Evolutionary conservation across 2,113 vertebrate genomes (phyloP), one percentile per base, ranked within the genome.

Genomic region (Brachionichthys hirsutus): DNA sequence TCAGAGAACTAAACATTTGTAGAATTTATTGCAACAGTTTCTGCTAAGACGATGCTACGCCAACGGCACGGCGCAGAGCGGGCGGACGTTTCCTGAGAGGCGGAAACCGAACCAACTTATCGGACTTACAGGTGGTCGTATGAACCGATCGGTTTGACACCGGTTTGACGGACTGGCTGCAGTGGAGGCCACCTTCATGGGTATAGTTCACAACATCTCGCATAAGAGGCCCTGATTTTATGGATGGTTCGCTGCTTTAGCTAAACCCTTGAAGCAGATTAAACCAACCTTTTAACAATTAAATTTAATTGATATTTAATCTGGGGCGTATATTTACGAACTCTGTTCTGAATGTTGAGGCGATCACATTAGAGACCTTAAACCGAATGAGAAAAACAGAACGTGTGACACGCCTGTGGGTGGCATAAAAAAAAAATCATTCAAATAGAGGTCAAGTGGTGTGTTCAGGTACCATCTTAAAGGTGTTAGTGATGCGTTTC

Each of bases 41-140:
- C 48, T 61, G 59, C 45, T 49, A 36, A 50, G 76, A 79, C 47
- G 16, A 62, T 43, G 52, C 67, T 43, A 51, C 50, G 62, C 54
- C 54, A 36, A 58, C 47, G 69, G 30, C n/a, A n/a, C n/a, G n/a
- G n/a, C n/a, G n/a, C n/a, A n/a, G 63, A 64, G 50, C 12, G 62
- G 43, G 52, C n/a, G 38, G 46, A 54, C 47, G 54, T 62, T 79
- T 42, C 38, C 40, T 63, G 48, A 67, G 17, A 24, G 38, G 54
- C 67, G 16, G 36, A 47, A 60, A 19, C 45, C 49, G 18, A 51
- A 42, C 13, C 48, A 38, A 62, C 13, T 10, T 35, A 9, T 61
- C 24, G 47, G 12, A 59, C 16, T 24, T 38, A 38, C 9, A 38
- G 36, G 10, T 38, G 36, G 14, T 6, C 40, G 12, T 40, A 11